Base-by-base conservation (phyloP, 2,797 vertebrate genomes). In the Artibeus lituratus region DNA sequence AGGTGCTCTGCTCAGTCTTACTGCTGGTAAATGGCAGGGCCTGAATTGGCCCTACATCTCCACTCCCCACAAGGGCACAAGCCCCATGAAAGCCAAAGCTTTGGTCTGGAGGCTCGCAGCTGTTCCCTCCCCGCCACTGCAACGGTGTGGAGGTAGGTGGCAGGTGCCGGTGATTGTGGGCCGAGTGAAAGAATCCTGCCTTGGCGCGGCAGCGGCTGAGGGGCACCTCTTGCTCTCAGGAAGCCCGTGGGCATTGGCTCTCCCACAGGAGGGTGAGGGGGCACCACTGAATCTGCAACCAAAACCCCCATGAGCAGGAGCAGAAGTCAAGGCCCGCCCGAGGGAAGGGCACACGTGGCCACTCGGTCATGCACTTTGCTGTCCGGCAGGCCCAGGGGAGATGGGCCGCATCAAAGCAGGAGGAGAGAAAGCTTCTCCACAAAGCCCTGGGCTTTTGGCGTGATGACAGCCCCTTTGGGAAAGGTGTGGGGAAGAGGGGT, bases 371-470 rank as follows among this genome's bases (percentile, higher is more conserved):
- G 98, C 96, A 98, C 93, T 96, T 92, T 96, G 87, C 87, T 74
- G 81, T 4, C n/a, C n/a, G 1, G 35, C 85, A 92, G 65, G 32
- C 93, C 59, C n/a, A 4, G 70, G 87, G 22, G 72, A 89, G 14
- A n/a, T 69, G 1, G 47, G 84, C 93, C 95, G 78, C 86, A 91
- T 67, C 84, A 92, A 96, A 97, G 91, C 37, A 42, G 1, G 65
- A 53, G 67, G 67, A 96, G 88, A 98, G 97, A 95, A 86, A 95
- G 69, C 80, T 74, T 83, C 98, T 97, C 98, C 97, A 98, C 98
- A 98, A 98, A 98, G 97, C 97, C 97, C 96, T 98, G 83, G 80
- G 91, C 94, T 97, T 98, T 97, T 7, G 96, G 98, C 98, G 73
- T 94, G 98, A 97, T 98, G 98, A 98, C 92, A 96, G 15, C 91